Conservation (phyloP, 2,888 invertebrate species). For the Linnaemya vulpina region DNA sequence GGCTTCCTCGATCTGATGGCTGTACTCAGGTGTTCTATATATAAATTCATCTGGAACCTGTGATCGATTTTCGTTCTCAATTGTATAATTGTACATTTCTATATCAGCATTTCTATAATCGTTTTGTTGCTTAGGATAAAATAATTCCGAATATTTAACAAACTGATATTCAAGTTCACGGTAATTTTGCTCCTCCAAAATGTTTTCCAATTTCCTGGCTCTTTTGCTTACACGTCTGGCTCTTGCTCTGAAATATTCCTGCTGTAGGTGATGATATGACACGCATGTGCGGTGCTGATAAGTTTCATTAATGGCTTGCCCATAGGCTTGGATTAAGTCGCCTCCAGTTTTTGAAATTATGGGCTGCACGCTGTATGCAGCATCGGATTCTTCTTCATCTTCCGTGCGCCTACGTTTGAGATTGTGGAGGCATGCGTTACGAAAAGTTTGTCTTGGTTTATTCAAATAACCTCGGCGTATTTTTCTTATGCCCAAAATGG, state of each 20-base stretch:
- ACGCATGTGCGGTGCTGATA: conserved; percentile 74
- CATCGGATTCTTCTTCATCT: background rate
- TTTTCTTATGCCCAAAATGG: conserved; percentile 65
- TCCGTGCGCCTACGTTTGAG: conserved; percentile 43
- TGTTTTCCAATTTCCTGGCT: conserved; percentile 75
- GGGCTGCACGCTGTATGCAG: background rate
- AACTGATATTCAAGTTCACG: conserved; percentile 73
- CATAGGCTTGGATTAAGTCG: conserved; percentile 65
- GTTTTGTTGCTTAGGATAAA: no score
- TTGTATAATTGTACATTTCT: no score
- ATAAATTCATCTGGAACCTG: no score
- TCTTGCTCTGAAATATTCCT: conserved; percentile 67
- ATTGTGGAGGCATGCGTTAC: background rate
- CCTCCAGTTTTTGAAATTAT: conserved; percentile 64
- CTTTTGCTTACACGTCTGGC: conserved; percentile 74
- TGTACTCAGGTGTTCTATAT: no score
- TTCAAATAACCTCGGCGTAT: conserved; percentile 74
- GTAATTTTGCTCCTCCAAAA: conserved; percentile 75
- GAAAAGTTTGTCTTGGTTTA: conserved; percentile 57
- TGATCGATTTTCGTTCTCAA: no score
- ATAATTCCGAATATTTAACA: conserved; percentile 75
- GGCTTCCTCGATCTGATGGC: no score
- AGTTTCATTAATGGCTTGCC: conserved; percentile 67
- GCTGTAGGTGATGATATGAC: conserved; percentile 71
- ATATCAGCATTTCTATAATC: no score